Evolutionary conservation across 2,888 invertebrate species (phyloP), one percentile per base, ranked within the genome.

Genomic region (Odontomyia ornata): DNA sequence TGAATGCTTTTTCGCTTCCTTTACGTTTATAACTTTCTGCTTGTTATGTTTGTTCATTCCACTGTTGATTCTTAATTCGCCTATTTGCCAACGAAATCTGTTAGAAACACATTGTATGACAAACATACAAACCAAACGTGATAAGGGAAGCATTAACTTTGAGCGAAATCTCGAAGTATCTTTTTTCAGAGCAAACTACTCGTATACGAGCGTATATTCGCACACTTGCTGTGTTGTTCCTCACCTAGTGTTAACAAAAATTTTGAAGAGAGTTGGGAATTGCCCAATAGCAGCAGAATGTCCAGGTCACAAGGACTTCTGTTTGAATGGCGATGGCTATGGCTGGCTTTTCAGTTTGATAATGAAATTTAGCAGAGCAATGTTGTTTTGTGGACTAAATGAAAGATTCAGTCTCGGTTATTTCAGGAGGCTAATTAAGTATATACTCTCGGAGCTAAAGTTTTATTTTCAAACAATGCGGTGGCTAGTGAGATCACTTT

Each of bases 81-180:
- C 52, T 52, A 52, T 65, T 65, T 65, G 43, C 65, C 36, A 65
- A 65, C 43, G 65, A 65, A 65, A 65, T 65, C 65, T 65, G 65
- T 65, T 65, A 43, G 28, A 60, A 60, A 21, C 2, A 21, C 2
- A 18, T 60, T 60, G 60, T 60, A 60, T 23, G 21, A 5, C 23
- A 52, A 52, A 23, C 60, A 60, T 25, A 25, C 60, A 23, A 21
- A 52, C 52, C 23, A 60, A n/a, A 52, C 15, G 52, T 52, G 52
- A 13, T 52, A 15, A 18, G 4, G 18, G 4, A 52, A n/a, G 52
- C 52, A 52, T 52, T 52, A 52, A 52, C 7, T 18, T 18, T 9
- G 52, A 18, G 18, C 13, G 52, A 15, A 52, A 52, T 52, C 15
- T 52, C 15, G 13, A 15, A 52, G 52, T 52, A 52, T 52, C 52